phyloP scores from a whole-genome alignment of 2,113 vertebrate genomes.

The Neolamprologus ventralis region DNA sequence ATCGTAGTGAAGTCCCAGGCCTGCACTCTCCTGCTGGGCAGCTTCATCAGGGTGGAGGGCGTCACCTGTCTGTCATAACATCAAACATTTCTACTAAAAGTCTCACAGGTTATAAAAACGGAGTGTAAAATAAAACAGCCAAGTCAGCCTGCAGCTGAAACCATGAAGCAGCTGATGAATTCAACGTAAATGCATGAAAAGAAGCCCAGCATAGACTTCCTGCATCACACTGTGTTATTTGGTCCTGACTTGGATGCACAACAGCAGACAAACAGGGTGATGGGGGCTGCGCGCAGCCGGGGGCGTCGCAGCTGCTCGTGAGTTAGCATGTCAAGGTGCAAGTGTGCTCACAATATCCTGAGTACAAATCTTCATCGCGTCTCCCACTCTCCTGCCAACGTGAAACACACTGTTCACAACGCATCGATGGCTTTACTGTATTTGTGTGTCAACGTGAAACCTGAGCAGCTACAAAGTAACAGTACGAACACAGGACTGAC shows the following conservation, averaged over 20 bases:
- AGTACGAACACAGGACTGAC: accelerated
- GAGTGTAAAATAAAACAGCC: neutral
- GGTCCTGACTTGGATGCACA: neutral
- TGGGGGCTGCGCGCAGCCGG: accelerated
- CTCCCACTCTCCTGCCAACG: neutral
- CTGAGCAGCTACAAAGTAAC: neutral
- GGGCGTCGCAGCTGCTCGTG: neutral
- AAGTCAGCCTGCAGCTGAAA: neutral
- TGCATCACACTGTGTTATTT: neutral
- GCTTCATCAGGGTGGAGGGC: neutral
- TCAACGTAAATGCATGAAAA: neutral
- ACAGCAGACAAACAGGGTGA: neutral
- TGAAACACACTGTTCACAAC: neutral
- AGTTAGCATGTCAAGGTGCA: neutral
- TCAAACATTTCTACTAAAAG: neutral
- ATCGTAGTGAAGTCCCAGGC: neutral
- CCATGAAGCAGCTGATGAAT: no score
- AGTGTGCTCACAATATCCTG: constrained; percentile 8
- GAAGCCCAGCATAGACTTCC: accelerated
- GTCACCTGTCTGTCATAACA: neutral
- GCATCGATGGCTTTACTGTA: neutral
- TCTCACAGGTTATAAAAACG: neutral
- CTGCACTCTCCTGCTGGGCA: neutral
- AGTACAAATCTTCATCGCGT: neutral
- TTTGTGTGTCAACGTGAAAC: neutral